A percentile compares a stretch with the other conserved stretches of the same genome.
phyloP scores from a whole-genome alignment of 2,797 vertebrate genomes.

The Botia almorhae region DNA sequence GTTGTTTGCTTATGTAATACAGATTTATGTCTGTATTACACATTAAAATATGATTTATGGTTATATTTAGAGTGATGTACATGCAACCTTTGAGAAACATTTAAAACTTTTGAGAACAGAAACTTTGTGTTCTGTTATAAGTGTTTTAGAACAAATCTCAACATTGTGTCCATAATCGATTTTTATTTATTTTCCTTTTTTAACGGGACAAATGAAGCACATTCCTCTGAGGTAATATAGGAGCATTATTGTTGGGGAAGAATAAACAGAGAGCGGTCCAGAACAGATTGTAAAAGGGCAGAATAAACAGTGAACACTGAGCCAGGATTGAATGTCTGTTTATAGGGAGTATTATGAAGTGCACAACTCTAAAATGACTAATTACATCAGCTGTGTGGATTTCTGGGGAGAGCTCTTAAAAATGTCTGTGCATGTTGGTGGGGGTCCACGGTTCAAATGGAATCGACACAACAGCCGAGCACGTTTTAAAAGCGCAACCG shows the following conservation, averaged over 20 bases:
- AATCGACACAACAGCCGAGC: slow-evolving; percentile 14
- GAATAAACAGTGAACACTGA: slow-evolving; percentile 77
- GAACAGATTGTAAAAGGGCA: slow-evolving; percentile 72
- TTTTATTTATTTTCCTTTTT: slow-evolving; percentile 76
- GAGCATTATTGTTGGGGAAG: slow-evolving; percentile 76
- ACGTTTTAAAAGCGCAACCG: slow-evolving; percentile 4
- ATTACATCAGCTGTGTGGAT: slow-evolving; percentile 77
- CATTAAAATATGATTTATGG: no score
- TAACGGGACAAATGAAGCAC: slow-evolving; percentile 76
- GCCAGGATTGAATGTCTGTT: slow-evolving; percentile 81
- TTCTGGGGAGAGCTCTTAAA: slow-evolving; percentile 70
- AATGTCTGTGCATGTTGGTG: slow-evolving; percentile 37
- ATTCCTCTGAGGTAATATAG: slow-evolving; percentile 71
- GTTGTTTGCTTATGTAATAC: slow-evolving; percentile 48
- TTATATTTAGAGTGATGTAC: no score
- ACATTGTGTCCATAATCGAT: slow-evolving; percentile 51
- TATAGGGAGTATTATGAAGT: slow-evolving; percentile 78
- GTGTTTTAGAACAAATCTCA: slow-evolving; percentile 58
- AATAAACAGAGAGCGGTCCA: slow-evolving; percentile 74
- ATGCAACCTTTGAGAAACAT: slow-evolving; percentile 59
- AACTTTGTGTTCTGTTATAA: slow-evolving; percentile 52
- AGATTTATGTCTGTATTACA: slow-evolving; percentile 55
- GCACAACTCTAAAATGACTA: slow-evolving; percentile 76
- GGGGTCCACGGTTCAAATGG: slow-evolving; percentile 23
- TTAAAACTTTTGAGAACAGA: slow-evolving; percentile 38